phyloP scores from a whole-genome alignment of 2,797 vertebrate species.

The Hemibagrus guttatus region DNA sequence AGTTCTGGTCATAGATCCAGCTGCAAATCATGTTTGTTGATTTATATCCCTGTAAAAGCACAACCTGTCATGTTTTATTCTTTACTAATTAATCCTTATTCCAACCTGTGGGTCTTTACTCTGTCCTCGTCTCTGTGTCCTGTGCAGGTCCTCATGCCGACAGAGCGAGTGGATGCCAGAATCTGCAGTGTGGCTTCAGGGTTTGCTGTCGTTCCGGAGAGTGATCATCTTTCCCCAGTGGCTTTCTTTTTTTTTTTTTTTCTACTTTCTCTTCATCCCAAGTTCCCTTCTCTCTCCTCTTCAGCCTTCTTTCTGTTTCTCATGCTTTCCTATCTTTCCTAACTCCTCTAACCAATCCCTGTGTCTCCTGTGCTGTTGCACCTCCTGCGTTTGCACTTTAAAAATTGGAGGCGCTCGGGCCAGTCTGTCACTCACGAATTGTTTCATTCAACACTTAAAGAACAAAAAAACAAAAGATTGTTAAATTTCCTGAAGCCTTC shows the following conservation, averaged over 20 bases:
- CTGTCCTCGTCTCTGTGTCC: neutral
- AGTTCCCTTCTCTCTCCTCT: neutral
- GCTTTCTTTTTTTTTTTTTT: conserved; percentile 60
- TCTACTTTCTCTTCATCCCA: neutral
- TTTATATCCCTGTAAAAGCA: neutral
- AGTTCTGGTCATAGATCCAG: neutral
- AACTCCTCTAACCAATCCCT: neutral
- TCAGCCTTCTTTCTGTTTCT: neutral
- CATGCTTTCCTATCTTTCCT: neutral
- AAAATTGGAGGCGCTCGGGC: conserved; percentile 1
- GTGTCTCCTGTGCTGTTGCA: neutral
- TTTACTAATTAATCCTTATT: neutral
- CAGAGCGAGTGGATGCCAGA: conserved; percentile 98
- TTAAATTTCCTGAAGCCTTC: neutral
- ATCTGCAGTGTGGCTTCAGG: conserved; percentile 98
- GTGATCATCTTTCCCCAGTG: conserved; percentile 72
- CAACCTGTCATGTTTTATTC: neutral
- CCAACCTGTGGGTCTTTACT: neutral
- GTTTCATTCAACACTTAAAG: neutral
- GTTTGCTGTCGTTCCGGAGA: conserved; percentile 98
- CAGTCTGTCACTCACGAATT: neutral
- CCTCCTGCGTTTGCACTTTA: conserved; percentile 42
- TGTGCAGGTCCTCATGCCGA: conserved; percentile 93
- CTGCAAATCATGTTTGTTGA: conserved; percentile 4
- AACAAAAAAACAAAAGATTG: neutral